Evolutionary conservation across 2,113 vertebrate species (phyloP).

Genomic region (Pachyramphus minor): DNA sequence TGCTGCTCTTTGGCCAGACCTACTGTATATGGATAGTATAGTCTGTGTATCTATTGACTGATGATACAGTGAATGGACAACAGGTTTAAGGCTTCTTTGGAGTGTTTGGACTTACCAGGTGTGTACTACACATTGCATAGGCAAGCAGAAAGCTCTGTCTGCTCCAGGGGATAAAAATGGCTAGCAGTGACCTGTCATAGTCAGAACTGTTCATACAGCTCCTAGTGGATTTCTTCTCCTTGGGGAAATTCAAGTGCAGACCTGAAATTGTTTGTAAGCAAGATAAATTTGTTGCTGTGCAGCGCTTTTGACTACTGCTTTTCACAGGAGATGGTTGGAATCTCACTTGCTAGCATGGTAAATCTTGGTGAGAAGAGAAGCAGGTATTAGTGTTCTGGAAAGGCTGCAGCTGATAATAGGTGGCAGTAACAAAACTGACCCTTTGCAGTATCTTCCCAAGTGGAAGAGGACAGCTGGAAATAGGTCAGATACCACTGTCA

Average conservation of each 20-base stretch:
- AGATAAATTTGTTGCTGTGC: not conserved
- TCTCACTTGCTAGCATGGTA: not conserved
- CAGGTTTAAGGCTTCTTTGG: not conserved
- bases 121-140: not conserved
- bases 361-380: not conserved
- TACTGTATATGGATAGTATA: not conserved
- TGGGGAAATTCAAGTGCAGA: slow-evolving; percentile 2
- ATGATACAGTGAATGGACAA: not conserved
- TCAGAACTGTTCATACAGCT: not conserved
- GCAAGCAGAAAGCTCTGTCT: not conserved
- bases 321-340: not conserved
- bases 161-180: not conserved
- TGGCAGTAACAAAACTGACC: not conserved
- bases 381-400: not conserved
- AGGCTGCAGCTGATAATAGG: not conserved
- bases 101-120: not conserved
- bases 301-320: not conserved
- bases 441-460: not conserved
- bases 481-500: not conserved
- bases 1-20: not conserved
- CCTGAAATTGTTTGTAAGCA: slow-evolving; percentile 23
- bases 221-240: not conserved
- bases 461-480: not conserved
- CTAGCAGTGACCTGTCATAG: slow-evolving; percentile 11
- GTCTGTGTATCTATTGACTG: not conserved